Evolutionary conservation across 2,888 invertebrate species (phyloP), one percentile per base, ranked within the genome.

Genomic region (Drymonia ruficornis): DNA sequence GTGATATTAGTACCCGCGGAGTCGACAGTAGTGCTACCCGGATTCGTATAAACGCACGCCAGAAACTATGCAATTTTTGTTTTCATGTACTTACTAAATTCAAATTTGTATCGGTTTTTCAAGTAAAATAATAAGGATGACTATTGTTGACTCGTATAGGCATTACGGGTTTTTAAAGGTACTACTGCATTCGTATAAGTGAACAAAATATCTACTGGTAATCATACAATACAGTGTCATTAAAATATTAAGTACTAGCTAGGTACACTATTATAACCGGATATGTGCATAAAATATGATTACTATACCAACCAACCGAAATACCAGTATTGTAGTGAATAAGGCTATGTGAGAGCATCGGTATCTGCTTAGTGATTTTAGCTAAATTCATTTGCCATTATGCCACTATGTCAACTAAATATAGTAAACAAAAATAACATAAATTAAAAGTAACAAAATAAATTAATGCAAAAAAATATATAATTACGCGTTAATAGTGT

Each of bases 371-470:
- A 63, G 80, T 83, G 82, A 68, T 74, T 46, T 29, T 74, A 81
- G 76, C 78, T 81, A 77, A 77, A 40, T 40, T 80, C 70, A 64
- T 63, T 66, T 81, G 80, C 80, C 81, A 75, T 82, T 85, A 90
- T 91, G 90, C 90, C 91, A 91, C 85, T 88, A 89, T 91, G 89
- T 90, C 89, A 86, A 74, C 67, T 65, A 81, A 69, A 75, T 55
- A 53, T 56, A 62, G 58, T 55, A 64, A 75, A 70, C 71, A 66
- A 66, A 76, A 74, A 65, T 77, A 67, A 69, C 61, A 70, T 16
- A 44, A 23, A 44, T 44, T 68, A 74, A 70, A 65, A 75, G 63
- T 61, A 66, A 72, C 55, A 63, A 63, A 70, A 72, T 49, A 15
- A 74, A 72, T 49, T 50, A 61, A 78, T 78, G 63, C 59, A 77